Evolutionary conservation across 2,797 vertebrate genomes (phyloP).

Genomic region (Neosilurus mollespiculum): DNA sequence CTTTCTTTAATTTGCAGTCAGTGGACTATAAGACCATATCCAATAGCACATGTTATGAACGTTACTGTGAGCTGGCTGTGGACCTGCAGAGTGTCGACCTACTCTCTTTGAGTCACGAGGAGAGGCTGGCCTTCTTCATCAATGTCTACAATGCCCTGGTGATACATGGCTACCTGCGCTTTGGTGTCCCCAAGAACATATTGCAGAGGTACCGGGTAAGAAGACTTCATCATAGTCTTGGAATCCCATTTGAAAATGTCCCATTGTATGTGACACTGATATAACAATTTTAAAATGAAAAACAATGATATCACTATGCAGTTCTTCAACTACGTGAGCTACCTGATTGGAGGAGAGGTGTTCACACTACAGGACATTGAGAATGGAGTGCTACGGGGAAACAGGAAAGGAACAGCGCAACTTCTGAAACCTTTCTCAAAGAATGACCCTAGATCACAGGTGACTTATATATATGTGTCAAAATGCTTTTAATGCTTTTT

Average conservation of each 20-base stretch:
- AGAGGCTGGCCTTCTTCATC: conserved; percentile 83
- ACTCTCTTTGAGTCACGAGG: conserved; percentile 71
- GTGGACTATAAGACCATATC: conserved; percentile 79
- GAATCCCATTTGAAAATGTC: not conserved
- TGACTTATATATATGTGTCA: conserved; percentile 22
- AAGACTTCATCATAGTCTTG: not conserved
- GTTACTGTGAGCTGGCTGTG: conserved; percentile 73
- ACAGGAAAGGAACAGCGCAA: conserved; percentile 78
- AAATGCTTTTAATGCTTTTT: not conserved
- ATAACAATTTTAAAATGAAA: not conserved
- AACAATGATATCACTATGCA: conserved; percentile 42
- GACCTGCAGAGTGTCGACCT: conserved; percentile 78
- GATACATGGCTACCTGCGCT: conserved; percentile 75
- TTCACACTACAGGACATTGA: conserved; percentile 82
- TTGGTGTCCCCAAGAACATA: conserved; percentile 76
- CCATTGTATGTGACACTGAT: not conserved
- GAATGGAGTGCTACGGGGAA: conserved; percentile 78
- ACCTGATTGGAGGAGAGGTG: conserved; percentile 80
- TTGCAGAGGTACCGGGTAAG: conserved; percentile 81
- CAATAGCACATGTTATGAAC: conserved; percentile 67
- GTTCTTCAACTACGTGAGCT: conserved; percentile 83
- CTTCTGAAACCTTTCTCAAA: conserved; percentile 77
- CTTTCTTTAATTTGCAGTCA: conserved; percentile 56
- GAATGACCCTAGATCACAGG: conserved; percentile 76
- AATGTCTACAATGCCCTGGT: conserved; percentile 81